These are phyloP conservation scores for Nyctibius bracteatus DNA, from an alignment of 2,113 vertebrate species.

Conservation along the genomic window DNA sequence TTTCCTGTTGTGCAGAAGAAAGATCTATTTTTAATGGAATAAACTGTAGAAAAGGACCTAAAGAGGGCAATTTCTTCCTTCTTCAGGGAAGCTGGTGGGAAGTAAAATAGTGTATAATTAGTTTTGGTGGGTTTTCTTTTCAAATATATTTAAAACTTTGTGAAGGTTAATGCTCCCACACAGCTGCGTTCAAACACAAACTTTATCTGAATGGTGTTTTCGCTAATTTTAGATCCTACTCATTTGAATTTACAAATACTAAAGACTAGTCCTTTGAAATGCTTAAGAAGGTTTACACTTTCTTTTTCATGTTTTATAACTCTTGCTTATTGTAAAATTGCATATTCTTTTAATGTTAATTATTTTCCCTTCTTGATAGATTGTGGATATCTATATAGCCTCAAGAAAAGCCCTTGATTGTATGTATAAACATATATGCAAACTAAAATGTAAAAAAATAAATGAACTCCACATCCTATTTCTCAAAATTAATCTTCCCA, in stretches of 20 bases:
- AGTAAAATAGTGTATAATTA: slow-evolving; percentile 51
- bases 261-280: slow-evolving; percentile 5
- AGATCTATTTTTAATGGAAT: slow-evolving; percentile 53
- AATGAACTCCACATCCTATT: not conserved
- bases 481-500: not conserved
- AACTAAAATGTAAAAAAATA: not conserved
- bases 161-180: slow-evolving; percentile 38
- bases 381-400: not conserved
- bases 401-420: not conserved
- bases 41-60: slow-evolving; percentile 45
- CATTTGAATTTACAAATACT: slow-evolving; percentile 50
- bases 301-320: not conserved
- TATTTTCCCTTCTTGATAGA: not conserved
- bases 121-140: slow-evolving; percentile 45
- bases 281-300: not conserved
- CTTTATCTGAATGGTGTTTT: slow-evolving; percentile 21
- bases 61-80: slow-evolving; percentile 54
- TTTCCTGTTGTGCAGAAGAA: slow-evolving; percentile 60
- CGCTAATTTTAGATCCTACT: slow-evolving; percentile 22
- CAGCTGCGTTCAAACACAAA: slow-evolving; percentile 39
- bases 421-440: not conserved
- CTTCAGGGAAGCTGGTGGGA: slow-evolving; percentile 46
- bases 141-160: slow-evolving; percentile 47
- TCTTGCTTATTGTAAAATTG: not conserved
- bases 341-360: not conserved